Base-by-base conservation (phyloP, 1,140 invertebrate species). In the Drosophila lacteicornis region DNA sequence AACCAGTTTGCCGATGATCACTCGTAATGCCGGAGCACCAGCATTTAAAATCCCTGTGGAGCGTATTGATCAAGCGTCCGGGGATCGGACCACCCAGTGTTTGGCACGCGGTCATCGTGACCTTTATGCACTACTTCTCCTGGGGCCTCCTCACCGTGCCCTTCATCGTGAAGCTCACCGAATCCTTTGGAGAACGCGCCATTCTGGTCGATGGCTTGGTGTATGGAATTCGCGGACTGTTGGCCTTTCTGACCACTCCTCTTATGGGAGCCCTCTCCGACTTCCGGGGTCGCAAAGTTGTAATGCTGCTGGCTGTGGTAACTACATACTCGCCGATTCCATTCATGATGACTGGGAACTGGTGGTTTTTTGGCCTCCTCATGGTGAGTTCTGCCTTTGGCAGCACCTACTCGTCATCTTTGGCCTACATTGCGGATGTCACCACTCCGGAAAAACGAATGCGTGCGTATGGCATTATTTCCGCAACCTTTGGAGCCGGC, bases 351-450 rank as follows among this genome's bases (percentile, higher is more conserved):
- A 97, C 99, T 86, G 99, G 99, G 94, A 98, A 98, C 49, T 99
- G 98, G 98, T 99, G 99, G 99, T 99, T 99, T 93, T 99, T 99
- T 94, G 98, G 98, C 49, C 98, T 99, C 96, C 98, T 99, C 93
- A 98, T 97, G 80, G 98, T 99, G 91, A 99, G 98, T 75, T 99
- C 99, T 55, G 96, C 99, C 61, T 99, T 99, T 94, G 98, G 99
- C 51, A 99, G 99, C 53, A 99, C 99, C 40, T 99, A 99, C 93
- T 98, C 97, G 49, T 98, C 99, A 56, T 98, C 99, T 17, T 99
- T 99, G 94, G 99, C 99, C 17, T 99, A 99, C 94, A 99, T 99
- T 60, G 99, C 99, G 33, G 99, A 99, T 94, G 98, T 99, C 9
- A 99, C 99, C 17, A 97, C 98, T 74, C 97, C 99, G 88, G 96